Conservation (phyloP, 2,113 vertebrate species). For the Paraplagusia blochii region DNA sequence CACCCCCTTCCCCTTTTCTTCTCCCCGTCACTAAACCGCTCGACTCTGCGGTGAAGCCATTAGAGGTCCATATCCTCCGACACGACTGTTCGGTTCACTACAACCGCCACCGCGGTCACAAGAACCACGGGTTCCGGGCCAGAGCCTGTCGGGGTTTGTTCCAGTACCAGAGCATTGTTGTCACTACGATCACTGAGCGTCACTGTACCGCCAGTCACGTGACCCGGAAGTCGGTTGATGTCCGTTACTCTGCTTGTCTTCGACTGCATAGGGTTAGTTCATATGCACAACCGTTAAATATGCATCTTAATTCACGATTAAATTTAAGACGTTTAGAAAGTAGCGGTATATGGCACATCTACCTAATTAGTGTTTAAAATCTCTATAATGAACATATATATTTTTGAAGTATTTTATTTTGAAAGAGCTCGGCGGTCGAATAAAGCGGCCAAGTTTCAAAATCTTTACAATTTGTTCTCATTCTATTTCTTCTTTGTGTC, state of each 20-base stretch:
- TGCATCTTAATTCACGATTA: too few species aligned
- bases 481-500: too few species aligned
- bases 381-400: too few species aligned
- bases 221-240: constrained; percentile 10
- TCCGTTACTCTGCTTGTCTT: not conserved
- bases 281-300: too few species aligned
- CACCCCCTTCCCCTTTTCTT: not conserved
- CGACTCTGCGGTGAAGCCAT: not conserved
- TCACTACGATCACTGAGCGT: not conserved
- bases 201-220: not conserved
- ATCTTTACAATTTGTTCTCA: too few species aligned
- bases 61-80: not conserved
- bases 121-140: constrained; percentile 9
- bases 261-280: too few species aligned
- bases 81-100: not conserved
- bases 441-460: too few species aligned
- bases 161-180: not conserved
- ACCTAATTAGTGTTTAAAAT: too few species aligned
- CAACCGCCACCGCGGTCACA: constrained; percentile 5
- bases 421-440: too few species aligned
- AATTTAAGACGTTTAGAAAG: too few species aligned
- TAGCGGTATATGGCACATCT: too few species aligned
- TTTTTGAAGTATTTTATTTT: too few species aligned
- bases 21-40: not conserved
- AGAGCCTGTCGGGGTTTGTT: not conserved